Conservation (phyloP, 2,888 invertebrate species). For the Lymantria monacha region DNA sequence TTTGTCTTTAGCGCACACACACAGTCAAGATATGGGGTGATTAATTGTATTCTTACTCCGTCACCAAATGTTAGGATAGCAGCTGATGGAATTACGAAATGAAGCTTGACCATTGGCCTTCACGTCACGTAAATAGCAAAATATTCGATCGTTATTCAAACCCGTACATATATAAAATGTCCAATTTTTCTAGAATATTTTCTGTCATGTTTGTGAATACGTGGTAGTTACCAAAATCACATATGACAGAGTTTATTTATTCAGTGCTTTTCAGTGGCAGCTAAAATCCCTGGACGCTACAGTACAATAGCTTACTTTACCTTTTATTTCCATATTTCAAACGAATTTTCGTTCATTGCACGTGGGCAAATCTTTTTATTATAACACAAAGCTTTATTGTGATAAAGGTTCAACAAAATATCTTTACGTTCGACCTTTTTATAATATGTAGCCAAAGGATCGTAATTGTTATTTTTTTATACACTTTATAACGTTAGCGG, state of each 20-base stretch:
- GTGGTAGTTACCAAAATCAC: background rate
- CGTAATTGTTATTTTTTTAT: too few species aligned
- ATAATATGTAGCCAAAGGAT: background rate
- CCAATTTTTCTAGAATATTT: background rate
- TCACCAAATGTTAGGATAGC: too few species aligned
- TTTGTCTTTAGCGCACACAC: too few species aligned
- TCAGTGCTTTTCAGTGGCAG: background rate
- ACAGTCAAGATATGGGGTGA: too few species aligned
- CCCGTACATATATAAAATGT: too few species aligned
- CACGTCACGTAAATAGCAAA: too few species aligned
- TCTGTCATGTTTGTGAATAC: background rate
- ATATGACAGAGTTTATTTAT: background rate
- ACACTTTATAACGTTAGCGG: too few species aligned
- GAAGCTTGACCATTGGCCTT: too few species aligned
- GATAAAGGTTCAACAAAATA: background rate
- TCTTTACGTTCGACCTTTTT: constrained; percentile 1
- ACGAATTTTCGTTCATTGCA: constrained; percentile 4
- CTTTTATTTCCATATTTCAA: constrained; percentile 8
- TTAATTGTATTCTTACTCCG: too few species aligned
- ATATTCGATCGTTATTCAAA: too few species aligned
- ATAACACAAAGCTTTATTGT: constrained; percentile 9
- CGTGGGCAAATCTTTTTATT: constrained; percentile 12
- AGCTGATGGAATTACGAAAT: too few species aligned
- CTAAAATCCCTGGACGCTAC: constrained; percentile 7
- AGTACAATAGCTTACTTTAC: constrained; percentile 10